phyloP scores from a whole-genome alignment of 2,797 vertebrate species.

The Agapornis canus region DNA sequence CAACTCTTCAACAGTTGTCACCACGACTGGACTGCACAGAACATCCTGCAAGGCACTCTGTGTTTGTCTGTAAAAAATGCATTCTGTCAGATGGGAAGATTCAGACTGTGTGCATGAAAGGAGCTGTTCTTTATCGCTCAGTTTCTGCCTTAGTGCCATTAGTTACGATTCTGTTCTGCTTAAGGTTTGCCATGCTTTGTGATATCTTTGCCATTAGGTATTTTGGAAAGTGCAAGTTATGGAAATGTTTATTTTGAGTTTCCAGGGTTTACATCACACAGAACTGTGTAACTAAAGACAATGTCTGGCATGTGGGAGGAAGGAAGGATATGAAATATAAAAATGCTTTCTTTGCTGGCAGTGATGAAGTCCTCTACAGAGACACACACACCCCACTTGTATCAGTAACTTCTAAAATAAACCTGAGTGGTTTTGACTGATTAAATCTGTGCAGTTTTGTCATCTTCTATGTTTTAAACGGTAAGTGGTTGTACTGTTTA shows the following conservation, averaged over 20 bases:
- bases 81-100: neutral
- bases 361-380: neutral
- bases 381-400: rapidly evolving
- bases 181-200: neutral
- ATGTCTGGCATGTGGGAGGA: neutral
- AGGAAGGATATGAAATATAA: neutral
- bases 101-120: neutral
- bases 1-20: neutral
- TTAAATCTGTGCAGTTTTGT: neutral
- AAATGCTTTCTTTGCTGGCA: neutral
- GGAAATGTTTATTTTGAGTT: neutral
- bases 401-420: neutral
- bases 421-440: neutral
- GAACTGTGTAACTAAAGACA: neutral
- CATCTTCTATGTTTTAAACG: neutral
- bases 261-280: neutral
- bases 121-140: neutral
- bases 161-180: neutral
- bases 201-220: neutral
- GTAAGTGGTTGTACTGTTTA: neutral
- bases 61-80: neutral
- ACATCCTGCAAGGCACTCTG: neutral
- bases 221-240: neutral
- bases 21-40: neutral
- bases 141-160: neutral